These are phyloP conservation scores for Heliconius hewitsoni DNA, from an alignment of 1,140 invertebrate species.

Conservation along the genomic window DNA sequence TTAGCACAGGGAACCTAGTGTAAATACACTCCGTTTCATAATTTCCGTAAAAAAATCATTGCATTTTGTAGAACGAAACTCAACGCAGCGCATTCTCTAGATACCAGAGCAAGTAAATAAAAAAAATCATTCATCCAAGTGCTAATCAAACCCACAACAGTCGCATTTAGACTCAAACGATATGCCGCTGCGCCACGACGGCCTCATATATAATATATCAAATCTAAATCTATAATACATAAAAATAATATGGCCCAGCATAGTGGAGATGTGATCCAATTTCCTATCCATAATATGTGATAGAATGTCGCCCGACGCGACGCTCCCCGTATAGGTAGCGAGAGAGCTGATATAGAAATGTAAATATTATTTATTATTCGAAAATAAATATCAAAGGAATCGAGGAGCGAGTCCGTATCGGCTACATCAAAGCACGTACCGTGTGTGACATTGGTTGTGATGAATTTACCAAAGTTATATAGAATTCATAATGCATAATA, in stretches of 20 bases:
- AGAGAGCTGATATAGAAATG: conserved; percentile 19
- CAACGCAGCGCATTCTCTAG: no score
- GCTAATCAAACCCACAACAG: no score
- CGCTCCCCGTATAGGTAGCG: neutral
- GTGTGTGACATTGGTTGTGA: neutral
- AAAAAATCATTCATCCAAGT: no score
- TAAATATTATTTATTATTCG: conserved; percentile 24
- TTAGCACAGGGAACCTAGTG: no score
- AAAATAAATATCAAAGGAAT: conserved; percentile 30
- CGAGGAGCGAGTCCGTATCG: neutral
- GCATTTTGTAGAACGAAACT: no score
- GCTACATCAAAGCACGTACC: conserved; percentile 16
- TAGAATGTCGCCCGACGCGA: neutral
- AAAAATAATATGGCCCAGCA: neutral
- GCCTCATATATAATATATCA: no score
- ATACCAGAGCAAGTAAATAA: no score
- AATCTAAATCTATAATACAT: no score
- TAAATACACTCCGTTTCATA: no score
- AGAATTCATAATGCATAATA: neutral
- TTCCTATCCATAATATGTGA: conserved; percentile 1
- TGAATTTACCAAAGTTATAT: conserved; percentile 13
- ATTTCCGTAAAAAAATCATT: no score
- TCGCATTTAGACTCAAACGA: no score
- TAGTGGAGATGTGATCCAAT: neutral
- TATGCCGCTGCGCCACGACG: no score